phyloP scores from a whole-genome alignment of 2,888 invertebrate species.

The Melangyna quadrimaculata region DNA sequence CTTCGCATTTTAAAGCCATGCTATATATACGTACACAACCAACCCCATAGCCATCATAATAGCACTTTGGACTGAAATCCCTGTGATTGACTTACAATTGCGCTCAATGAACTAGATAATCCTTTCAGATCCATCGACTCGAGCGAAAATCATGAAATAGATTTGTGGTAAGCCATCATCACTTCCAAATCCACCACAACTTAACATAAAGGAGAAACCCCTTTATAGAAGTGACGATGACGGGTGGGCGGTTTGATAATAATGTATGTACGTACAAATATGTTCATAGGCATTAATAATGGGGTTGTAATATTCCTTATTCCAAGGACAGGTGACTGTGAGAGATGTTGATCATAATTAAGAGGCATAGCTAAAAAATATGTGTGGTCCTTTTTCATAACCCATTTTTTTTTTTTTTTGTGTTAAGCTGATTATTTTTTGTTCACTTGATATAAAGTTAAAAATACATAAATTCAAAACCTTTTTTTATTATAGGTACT shows the following conservation, averaged over 20 bases:
- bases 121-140: slow-evolving; percentile 67
- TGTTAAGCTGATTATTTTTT: slow-evolving; percentile 7
- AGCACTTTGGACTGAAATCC: slow-evolving; percentile 42
- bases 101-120: slow-evolving; percentile 70
- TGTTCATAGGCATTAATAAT: background rate
- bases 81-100: slow-evolving; percentile 71
- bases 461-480: slow-evolving; percentile 60
- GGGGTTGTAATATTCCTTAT: slow-evolving; percentile 12
- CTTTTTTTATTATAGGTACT: slow-evolving; percentile 34
- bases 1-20: background rate
- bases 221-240: background rate
- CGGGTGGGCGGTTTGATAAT: background rate
- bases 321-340: slow-evolving; percentile 51
- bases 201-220: background rate
- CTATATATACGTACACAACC: slow-evolving; percentile 8
- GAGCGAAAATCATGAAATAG: slow-evolving; percentile 66
- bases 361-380: slow-evolving; percentile 29
- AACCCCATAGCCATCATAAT: background rate
- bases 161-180: slow-evolving; percentile 61
- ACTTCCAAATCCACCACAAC: background rate
- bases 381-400: slow-evolving; percentile 53
- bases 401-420: slow-evolving; percentile 52
- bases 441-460: slow-evolving; percentile 24
- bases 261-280: background rate
- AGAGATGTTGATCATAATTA: slow-evolving; percentile 58